Percentiles rank a stretch among this genome's conserved stretches.
phyloP scores from a whole-genome alignment of 2,888 invertebrate genomes.

The Eledona agricola region DNA sequence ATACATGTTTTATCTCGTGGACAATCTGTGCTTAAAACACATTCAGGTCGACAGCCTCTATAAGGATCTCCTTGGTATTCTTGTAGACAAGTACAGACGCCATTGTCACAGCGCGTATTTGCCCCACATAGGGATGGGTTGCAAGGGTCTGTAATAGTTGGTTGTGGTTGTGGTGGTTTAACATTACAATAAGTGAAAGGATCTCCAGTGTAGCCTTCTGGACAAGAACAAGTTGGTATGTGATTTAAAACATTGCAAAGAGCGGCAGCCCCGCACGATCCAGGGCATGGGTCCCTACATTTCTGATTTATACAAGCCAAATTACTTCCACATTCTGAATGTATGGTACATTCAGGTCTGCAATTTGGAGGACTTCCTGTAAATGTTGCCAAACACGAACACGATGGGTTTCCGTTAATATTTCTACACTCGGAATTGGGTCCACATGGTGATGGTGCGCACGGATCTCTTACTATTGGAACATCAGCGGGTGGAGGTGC shows the following conservation, averaged over 20 bases:
- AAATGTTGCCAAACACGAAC: constrained; percentile 71
- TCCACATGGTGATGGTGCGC: constrained; percentile 82
- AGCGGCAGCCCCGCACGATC: constrained; percentile 80
- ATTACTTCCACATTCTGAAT: constrained; percentile 76
- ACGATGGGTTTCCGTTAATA: constrained; percentile 69
- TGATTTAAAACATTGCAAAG: constrained; percentile 81
- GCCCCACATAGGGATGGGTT: constrained; percentile 77
- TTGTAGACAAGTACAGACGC: constrained; percentile 68
- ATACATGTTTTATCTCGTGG: constrained; percentile 69
- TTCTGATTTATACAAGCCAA: constrained; percentile 80
- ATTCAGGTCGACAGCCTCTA: constrained; percentile 73
- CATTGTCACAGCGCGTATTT: constrained; percentile 72
- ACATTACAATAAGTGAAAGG: constrained; percentile 64
- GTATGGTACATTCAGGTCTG: constrained; percentile 73
- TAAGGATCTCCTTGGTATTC: constrained; percentile 73
- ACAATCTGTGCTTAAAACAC: constrained; percentile 72
- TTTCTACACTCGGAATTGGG: constrained; percentile 64
- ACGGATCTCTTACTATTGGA: constrained; percentile 68
- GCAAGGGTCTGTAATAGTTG: constrained; percentile 68
- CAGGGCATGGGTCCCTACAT: constrained; percentile 81
- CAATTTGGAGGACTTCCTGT: constrained; percentile 77
- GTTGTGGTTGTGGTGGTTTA: constrained; percentile 31
- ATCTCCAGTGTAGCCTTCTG: constrained; percentile 68
- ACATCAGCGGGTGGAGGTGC: constrained; percentile 42
- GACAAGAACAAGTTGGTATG: constrained; percentile 75